Evolutionary conservation across 2,888 invertebrate genomes (phyloP), one percentile per base, ranked within the genome.

Genomic region (Subacronicta megacephala): DNA sequence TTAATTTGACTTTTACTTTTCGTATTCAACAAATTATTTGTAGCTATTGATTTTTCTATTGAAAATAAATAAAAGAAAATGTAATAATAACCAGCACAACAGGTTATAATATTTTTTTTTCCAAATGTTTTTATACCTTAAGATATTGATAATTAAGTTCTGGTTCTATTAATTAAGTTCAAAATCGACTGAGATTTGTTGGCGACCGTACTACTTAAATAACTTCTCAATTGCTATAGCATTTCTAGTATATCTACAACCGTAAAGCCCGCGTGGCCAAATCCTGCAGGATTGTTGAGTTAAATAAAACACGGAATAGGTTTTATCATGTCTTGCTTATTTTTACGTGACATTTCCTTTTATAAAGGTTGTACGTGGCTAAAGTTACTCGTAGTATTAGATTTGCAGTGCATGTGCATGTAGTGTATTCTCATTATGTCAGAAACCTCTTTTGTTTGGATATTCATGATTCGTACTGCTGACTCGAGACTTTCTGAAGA

Each of bases 361-460:
- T 58, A 54, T 35, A 42, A 53, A 52, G 43, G 38, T 56, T 60
- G 47, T 64, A 43, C 17, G 38, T 42, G 23, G 40, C 57, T 44
- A 60, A 57, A 51, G 45, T n/a, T n/a, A n/a, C n/a, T n/a, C 44
- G 40, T n/a, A 6, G 38, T 58, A 75, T 72, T 59, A 61, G 54
- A 61, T 75, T 69, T 55, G 52, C 40, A 12, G 53, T 72, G 62
- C 56, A 49, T 62, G 38, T 59, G 37, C 29, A 49, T 15, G 18
- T 31, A 62, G 17, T 43, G 6, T 59, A 36, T 44, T 55, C 29
- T 37, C 59, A 52, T 53, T 61, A 55, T 35, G 44, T 38, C 40
- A 55, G 31, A 0, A 51, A 26, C 12, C 43, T 51, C 42, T 61
- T 61, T 61, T 47, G 46, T 64, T 54, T 13, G 9, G 17, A 44